Evolutionary conservation across 2,888 invertebrate species (phyloP).

Genomic region (Oxytorus armatus): DNA sequence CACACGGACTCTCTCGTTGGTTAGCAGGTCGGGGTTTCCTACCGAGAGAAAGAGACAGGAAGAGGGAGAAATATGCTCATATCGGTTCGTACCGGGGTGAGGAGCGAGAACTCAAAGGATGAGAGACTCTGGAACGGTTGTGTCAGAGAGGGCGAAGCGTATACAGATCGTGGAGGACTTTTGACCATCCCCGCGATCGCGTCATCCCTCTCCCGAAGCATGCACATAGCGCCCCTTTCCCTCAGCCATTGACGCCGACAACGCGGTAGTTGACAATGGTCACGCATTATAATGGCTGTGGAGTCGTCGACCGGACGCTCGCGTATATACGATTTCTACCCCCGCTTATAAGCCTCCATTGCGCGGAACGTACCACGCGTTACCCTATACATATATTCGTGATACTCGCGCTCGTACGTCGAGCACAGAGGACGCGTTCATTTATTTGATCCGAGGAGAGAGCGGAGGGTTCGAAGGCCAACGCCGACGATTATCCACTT

Average conservation of each 20-base stretch:
- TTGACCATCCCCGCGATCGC: constrained; percentile 61
- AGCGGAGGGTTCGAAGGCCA: constrained; percentile 55
- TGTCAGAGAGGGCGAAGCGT: constrained; percentile 45
- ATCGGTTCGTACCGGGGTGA: constrained; percentile 69
- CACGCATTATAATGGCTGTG: constrained; percentile 82
- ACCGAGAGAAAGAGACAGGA: constrained; percentile 37
- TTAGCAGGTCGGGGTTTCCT: constrained; percentile 19
- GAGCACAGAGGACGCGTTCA: constrained; percentile 44
- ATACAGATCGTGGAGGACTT: constrained; percentile 64
- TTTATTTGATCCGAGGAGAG: constrained; percentile 61
- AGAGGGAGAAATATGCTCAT: constrained; percentile 82
- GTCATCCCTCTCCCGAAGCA: constrained; percentile 51
- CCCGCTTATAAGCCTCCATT: constrained; percentile 49
- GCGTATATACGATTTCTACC: constrained; percentile 34
- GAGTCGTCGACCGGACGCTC: constrained; percentile 61
- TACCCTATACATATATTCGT: constrained; percentile 19
- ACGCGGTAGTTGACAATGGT: constrained; percentile 78
- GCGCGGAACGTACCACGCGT: constrained; percentile 41
- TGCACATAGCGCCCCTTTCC: constrained; percentile 47
- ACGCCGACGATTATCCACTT: constrained; percentile 65
- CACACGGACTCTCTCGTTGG: constrained; percentile 68
- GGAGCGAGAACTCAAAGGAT: constrained; percentile 70
- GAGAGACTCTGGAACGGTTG: constrained; percentile 60
- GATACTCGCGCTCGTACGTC: constrained; percentile 36
- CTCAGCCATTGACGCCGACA: constrained; percentile 51